These are phyloP conservation scores for Pediacus dermestoides DNA, from an alignment of 2,888 invertebrate species.

Conservation along the genomic window DNA sequence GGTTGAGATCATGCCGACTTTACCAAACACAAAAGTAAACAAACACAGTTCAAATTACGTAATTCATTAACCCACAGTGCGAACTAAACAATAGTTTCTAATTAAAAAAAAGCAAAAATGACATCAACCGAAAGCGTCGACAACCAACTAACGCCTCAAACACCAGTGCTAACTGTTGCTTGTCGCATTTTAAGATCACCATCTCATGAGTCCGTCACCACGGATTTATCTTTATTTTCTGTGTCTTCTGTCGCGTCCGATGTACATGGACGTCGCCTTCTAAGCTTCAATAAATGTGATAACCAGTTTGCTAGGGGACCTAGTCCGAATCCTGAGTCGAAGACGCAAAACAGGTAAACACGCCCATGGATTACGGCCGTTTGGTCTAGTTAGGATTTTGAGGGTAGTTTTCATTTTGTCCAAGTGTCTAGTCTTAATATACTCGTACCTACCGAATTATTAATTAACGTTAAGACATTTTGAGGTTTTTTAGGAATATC, in stretches of 20 bases:
- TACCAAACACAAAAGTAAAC: no score
- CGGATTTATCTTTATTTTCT: slow-evolving; percentile 76
- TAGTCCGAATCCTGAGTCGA: slow-evolving; percentile 68
- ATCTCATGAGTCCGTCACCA: slow-evolving; percentile 80
- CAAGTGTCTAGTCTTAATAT: no score
- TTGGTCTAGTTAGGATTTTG: not conserved
- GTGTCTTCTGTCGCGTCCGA: slow-evolving; percentile 60
- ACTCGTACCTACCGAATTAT: no score
- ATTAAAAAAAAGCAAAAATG: no score
- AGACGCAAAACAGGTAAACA: slow-evolving; percentile 36
- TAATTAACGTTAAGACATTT: no score
- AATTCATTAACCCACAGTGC: no score
- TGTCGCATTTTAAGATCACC: slow-evolving; percentile 72
- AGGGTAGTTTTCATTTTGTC: slow-evolving; percentile 1
- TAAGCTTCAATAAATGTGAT: slow-evolving; percentile 54
- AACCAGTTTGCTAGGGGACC: slow-evolving; percentile 57
- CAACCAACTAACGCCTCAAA: slow-evolving; percentile 42
- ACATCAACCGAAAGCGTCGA: not conserved
- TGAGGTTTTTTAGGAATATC: no score
- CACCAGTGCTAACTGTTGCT: slow-evolving; percentile 53
- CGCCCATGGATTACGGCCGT: not conserved
- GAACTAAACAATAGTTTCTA: no score
- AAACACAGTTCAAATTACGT: not conserved
- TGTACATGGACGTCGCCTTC: slow-evolving; percentile 43
- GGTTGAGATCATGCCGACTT: no score